Evolutionary conservation across 2,888 invertebrate genomes (phyloP).

Genomic region (Scotopteryx bipunctaria): DNA sequence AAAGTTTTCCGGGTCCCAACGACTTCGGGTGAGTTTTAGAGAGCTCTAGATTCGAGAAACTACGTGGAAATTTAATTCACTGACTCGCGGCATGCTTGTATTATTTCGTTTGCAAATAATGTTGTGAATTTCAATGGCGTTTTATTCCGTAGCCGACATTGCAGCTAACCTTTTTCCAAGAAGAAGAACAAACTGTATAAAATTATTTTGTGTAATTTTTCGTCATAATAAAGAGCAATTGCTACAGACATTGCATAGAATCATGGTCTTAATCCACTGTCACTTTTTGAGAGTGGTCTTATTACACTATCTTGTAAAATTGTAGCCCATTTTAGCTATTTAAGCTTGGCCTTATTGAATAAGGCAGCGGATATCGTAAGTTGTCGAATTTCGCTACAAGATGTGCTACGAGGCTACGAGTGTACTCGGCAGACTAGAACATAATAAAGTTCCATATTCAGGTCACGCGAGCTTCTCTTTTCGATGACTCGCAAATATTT

Average conservation of each 20-base stretch:
- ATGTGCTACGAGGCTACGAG: conserved; percentile 20
- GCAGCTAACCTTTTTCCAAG: too few species aligned
- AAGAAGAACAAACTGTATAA: too few species aligned
- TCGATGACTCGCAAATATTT: conserved; percentile 23
- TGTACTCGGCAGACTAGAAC: conserved; percentile 21
- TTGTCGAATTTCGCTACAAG: conserved; percentile 19
- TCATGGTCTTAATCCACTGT: too few species aligned
- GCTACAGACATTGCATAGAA: too few species aligned
- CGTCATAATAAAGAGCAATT: too few species aligned
- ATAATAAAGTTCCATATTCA: conserved; percentile 26
- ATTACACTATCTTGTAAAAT: too few species aligned
- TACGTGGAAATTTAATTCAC: conserved; percentile 14
- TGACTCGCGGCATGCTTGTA: conserved; percentile 3
- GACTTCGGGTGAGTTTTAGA: conserved; percentile 7
- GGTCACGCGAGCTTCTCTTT: conserved; percentile 22
- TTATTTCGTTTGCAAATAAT: conserved; percentile 10
- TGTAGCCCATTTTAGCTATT: too few species aligned
- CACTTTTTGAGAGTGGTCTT: too few species aligned
- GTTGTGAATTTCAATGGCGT: background rate
- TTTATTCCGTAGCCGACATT: background rate
- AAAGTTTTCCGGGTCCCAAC: conserved; percentile 1
- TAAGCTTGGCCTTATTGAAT: background rate
- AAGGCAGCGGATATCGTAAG: conserved; percentile 6
- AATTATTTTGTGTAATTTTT: too few species aligned
- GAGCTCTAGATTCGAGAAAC: conserved; percentile 18